Evolutionary conservation across 2,888 invertebrate genomes (phyloP).

Genomic region (Poecilus cupreus): DNA sequence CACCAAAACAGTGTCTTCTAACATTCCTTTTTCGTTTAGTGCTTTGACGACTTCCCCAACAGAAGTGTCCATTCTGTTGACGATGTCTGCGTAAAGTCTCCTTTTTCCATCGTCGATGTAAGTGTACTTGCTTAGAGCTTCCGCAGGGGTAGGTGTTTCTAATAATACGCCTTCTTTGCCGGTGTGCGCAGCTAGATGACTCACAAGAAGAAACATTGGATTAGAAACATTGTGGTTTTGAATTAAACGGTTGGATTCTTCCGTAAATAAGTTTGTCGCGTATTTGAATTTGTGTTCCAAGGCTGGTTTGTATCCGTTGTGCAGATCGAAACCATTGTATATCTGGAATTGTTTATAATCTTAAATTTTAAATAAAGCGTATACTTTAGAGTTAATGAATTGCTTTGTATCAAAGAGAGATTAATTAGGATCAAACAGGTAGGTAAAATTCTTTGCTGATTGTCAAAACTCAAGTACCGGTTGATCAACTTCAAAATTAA

Average conservation of each 20-base stretch:
- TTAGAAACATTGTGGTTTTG: constrained; percentile 74
- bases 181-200: constrained; percentile 86
- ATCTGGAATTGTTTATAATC: not conserved
- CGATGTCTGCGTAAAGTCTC: constrained; percentile 76
- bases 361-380: too few relatives aligned
- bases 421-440: too few relatives aligned
- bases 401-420: too few relatives aligned
- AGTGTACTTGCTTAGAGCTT: constrained; percentile 78
- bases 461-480: too few relatives aligned
- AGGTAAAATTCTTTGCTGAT: too few relatives aligned
- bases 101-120: constrained; percentile 80
- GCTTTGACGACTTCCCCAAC: constrained; percentile 85
- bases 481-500: too few relatives aligned
- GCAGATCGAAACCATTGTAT: constrained; percentile 73
- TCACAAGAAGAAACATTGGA: constrained; percentile 86
- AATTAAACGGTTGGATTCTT: constrained; percentile 80
- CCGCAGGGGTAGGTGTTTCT: constrained; percentile 79
- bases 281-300: constrained; percentile 78
- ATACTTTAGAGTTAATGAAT: too few relatives aligned
- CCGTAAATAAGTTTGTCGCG: constrained; percentile 82
- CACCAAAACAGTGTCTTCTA: constrained; percentile 87
- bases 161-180: constrained; percentile 80
- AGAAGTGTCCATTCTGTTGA: constrained; percentile 81
- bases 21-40: constrained; percentile 79
- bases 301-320: constrained; percentile 70